These are phyloP conservation scores for Triplophysa yarkandensis DNA, from an alignment of 2,797 vertebrate genomes.

Conservation along the genomic window DNA sequence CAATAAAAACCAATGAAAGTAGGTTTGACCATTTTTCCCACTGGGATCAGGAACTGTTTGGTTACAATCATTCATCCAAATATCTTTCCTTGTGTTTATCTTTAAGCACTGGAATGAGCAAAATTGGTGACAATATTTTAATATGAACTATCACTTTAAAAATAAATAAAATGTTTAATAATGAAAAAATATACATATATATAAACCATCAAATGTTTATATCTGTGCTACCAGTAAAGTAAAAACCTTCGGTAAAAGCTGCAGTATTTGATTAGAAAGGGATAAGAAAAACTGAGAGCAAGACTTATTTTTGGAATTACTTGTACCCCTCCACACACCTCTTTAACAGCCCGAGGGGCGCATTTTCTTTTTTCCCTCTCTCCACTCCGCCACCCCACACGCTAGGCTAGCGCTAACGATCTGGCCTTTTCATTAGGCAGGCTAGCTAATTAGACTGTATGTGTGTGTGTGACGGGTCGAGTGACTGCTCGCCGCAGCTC, in stretches of 20 bases:
- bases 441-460: slow-evolving; percentile 81
- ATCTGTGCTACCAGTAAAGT: not conserved
- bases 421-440: slow-evolving; percentile 76
- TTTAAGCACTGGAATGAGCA: no score
- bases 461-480: slow-evolving; percentile 77
- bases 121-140: no score
- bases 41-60: no score
- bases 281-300: not conserved
- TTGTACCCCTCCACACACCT: slow-evolving; percentile 19
- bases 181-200: no score
- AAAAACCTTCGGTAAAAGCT: not conserved
- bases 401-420: slow-evolving; percentile 62
- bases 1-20: no score
- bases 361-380: slow-evolving; percentile 38
- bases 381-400: slow-evolving; percentile 36
- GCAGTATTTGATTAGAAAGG: not conserved
- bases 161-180: no score
- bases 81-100: no score
- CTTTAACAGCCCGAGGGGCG: slow-evolving; percentile 43
- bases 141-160: no score
- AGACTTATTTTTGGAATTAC: not conserved
- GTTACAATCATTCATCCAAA: no score
- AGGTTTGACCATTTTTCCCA: no score
- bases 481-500: slow-evolving; percentile 74
- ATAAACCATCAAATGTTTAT: no score